phyloP scores from a whole-genome alignment of 1,140 invertebrate species.

The Papilio glaucus region DNA sequence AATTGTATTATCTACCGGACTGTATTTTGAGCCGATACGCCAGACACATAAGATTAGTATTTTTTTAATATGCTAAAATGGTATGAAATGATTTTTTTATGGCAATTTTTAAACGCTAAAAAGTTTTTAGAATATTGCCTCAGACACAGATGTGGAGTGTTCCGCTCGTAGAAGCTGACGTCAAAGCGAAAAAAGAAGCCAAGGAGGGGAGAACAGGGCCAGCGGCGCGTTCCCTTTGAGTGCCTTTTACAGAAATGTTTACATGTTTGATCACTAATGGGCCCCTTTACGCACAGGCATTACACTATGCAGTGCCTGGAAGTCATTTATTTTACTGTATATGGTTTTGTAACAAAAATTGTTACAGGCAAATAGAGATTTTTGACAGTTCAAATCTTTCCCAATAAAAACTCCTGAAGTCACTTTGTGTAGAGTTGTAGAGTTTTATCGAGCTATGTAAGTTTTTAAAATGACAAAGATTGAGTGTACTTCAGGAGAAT shows the following conservation, averaged over 20 bases:
- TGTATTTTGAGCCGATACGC: no score
- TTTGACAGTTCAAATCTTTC: no score
- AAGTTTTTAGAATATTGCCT: not conserved
- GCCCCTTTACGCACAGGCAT: not conserved
- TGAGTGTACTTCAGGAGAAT: no score
- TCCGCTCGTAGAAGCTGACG: not conserved
- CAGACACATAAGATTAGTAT: no score
- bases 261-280: slow-evolving; percentile 3
- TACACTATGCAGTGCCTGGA: not conserved
- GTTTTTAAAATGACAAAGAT: no score
- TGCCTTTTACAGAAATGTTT: slow-evolving; percentile 15
- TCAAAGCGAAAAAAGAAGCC: slow-evolving; percentile 13
- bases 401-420: no score
- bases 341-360: not conserved
- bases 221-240: slow-evolving; percentile 4
- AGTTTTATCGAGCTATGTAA: no score
- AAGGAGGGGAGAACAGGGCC: not conserved
- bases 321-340: no score
- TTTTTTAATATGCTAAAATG: no score
- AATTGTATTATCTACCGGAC: no score
- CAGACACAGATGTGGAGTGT: slow-evolving; percentile 2
- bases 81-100: not conserved
- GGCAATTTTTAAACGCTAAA: not conserved
- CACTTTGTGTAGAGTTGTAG: no score
- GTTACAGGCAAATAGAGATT: no score